A percentile compares a stretch with the other conserved stretches of the same genome.
Conservation (phyloP, 2,888 invertebrate species). For the Amphipoea oculea region DNA sequence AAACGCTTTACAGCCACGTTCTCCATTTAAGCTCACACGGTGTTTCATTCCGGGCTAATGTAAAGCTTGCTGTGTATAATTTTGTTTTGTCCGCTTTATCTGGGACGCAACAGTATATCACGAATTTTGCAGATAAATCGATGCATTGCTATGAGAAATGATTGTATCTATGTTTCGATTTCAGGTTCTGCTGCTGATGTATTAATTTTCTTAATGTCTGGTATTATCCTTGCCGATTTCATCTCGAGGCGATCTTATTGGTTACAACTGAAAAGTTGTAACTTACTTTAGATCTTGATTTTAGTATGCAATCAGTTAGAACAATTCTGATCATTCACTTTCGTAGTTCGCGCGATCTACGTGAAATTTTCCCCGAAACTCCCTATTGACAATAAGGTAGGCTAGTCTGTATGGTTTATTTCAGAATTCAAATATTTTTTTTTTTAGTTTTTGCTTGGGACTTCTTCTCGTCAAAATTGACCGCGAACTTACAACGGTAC, state of each 20-base stretch:
- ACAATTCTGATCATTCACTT: not conserved
- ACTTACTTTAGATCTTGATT: conserved; percentile 21
- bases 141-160: conserved; percentile 50
- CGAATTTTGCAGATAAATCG: conserved; percentile 70
- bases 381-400: not conserved
- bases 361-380: not conserved
- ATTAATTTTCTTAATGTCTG: conserved; percentile 40
- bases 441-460: conserved; percentile 60
- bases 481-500: conserved; percentile 76
- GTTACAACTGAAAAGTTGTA: conserved; percentile 27
- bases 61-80: conserved; percentile 76
- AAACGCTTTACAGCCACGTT: conserved; percentile 76
- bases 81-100: conserved; percentile 75
- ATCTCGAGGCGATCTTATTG: conserved; percentile 16
- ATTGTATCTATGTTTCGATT: conserved; percentile 49
- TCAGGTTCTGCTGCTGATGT: conserved; percentile 31
- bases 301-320: not conserved
- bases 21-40: conserved; percentile 80
- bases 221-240: conserved; percentile 33
- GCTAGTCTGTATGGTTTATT: not conserved
- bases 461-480: conserved; percentile 71
- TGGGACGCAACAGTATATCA: conserved; percentile 76
- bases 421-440: conserved; percentile 12
- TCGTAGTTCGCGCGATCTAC: not conserved
- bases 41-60: conserved; percentile 76